These are phyloP conservation scores for Leuciscus idus DNA, from an alignment of 2,113 vertebrate genomes.

Conservation along the genomic window DNA sequence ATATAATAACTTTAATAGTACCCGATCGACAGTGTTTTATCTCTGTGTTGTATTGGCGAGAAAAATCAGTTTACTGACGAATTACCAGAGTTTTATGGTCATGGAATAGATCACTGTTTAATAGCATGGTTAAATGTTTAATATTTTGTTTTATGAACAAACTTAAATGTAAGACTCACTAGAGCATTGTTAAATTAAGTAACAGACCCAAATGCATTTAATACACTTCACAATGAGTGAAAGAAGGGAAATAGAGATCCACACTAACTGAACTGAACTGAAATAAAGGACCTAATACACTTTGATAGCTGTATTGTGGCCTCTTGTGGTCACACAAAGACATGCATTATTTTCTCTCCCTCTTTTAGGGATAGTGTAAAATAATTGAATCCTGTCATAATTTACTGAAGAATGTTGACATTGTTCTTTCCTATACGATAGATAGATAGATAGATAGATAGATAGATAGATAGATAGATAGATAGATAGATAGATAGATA, in stretches of 20 bases:
- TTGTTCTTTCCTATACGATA: background rate
- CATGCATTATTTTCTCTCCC: background rate
- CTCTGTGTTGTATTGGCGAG: background rate
- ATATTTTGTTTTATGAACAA: background rate
- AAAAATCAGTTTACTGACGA: background rate
- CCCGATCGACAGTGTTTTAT: background rate
- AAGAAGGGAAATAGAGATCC: background rate
- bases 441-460: background rate
- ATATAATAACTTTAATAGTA: background rate
- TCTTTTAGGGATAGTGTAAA: background rate
- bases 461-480: background rate
- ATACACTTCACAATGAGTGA: too few relatives aligned
- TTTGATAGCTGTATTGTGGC: constrained; percentile 14
- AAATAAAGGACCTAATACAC: background rate
- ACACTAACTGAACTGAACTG: background rate
- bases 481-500: background rate
- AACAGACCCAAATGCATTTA: background rate
- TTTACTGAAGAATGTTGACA: background rate
- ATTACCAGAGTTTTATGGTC: background rate
- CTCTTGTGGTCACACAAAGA: constrained; percentile 29
- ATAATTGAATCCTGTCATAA: background rate
- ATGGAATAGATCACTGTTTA: background rate
- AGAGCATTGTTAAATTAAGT: background rate
- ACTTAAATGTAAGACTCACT: background rate
- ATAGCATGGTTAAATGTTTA: constrained; percentile 11